Conservation (phyloP, 2,113 vertebrate genomes). For the Eudyptes chrysolophus region DNA sequence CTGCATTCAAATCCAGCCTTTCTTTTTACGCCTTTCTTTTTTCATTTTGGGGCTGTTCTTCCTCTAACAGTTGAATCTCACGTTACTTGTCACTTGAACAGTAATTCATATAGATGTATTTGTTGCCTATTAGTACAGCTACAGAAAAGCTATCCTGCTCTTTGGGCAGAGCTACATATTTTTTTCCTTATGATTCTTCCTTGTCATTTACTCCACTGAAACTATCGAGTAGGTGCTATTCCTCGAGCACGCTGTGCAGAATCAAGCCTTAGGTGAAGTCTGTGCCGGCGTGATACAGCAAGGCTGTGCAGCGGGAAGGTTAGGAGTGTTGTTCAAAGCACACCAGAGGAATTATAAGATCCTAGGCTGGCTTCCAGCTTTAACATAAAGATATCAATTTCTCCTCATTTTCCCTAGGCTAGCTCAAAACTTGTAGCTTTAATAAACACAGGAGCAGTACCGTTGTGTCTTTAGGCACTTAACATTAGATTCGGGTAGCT, state of each 20-base stretch:
- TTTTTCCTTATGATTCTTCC: not conserved
- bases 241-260: not conserved
- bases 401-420: not conserved
- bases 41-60: not conserved
- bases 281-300: not conserved
- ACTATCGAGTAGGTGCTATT: accelerated
- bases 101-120: not conserved
- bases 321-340: not conserved
- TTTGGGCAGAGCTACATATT: not conserved
- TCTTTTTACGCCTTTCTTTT: no score
- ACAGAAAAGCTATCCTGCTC: not conserved
- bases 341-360: not conserved
- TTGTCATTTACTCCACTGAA: not conserved
- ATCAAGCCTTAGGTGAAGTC: not conserved
- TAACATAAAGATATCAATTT: not conserved
- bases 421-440: not conserved
- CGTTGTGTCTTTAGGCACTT: not conserved
- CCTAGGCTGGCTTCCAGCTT: not conserved
- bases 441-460: not conserved
- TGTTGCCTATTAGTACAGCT: not conserved
- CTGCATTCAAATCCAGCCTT: not conserved
- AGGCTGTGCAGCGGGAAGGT: not conserved
- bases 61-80: not conserved
- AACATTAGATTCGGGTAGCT: not conserved
- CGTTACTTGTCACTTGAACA: not conserved